phyloP scores from a whole-genome alignment of 2,888 invertebrate genomes.

The Chalcis sispes region DNA sequence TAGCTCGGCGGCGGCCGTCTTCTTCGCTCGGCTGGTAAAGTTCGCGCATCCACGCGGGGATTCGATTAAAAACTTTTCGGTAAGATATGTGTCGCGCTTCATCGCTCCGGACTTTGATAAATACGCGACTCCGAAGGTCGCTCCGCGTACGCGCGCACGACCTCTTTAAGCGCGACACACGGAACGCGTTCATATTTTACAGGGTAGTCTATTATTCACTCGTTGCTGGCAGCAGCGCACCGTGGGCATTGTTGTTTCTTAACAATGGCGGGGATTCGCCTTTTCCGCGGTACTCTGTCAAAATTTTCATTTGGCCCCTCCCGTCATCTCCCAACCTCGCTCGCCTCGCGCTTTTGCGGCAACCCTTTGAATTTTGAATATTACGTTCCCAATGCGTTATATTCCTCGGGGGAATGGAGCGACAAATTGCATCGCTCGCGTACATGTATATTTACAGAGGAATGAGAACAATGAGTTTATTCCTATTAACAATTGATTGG shows the following conservation, averaged over 20 bases:
- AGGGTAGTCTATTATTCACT: constrained; percentile 31
- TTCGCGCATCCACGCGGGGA: no score
- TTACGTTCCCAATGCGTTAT: no score
- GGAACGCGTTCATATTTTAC: constrained; percentile 35
- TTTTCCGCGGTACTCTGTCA: neutral
- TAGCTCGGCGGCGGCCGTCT: neutral
- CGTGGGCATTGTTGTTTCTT: constrained; percentile 7
- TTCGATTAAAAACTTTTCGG: no score
- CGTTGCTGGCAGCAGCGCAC: neutral
- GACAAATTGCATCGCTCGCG: neutral
- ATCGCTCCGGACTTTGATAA: constrained; percentile 43
- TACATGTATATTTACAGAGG: neutral
- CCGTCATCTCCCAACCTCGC: neutral
- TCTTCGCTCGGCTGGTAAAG: neutral
- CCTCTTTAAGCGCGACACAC: neutral
- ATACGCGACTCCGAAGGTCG: constrained; percentile 7
- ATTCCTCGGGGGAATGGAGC: no score
- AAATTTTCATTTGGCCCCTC: neutral
- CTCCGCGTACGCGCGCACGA: no score
- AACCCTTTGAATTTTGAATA: no score
- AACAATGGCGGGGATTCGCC: constrained; percentile 31
- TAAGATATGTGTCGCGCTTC: constrained; percentile 35
- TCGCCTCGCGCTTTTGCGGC: neutral
- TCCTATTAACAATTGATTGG: neutral
- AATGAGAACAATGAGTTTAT: neutral